Conservation (phyloP, 2,113 vertebrate genomes). For the Mungos mungo region DNA sequence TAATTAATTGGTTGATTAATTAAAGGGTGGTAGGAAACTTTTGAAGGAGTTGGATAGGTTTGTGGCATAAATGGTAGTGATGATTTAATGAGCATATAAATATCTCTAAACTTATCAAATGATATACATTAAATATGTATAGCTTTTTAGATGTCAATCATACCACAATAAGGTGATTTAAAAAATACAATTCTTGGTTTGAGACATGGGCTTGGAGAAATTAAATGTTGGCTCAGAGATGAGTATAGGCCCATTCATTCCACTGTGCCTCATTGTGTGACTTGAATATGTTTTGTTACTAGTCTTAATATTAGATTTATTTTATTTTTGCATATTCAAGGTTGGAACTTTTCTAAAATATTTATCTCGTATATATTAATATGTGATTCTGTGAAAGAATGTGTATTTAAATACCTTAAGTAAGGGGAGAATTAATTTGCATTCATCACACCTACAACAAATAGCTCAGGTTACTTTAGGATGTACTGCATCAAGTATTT, state of each 20-base stretch:
- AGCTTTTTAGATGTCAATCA: not conserved
- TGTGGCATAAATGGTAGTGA: not conserved
- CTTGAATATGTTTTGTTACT: conserved; percentile 28
- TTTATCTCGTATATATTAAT: conserved; percentile 29
- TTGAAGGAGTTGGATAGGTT: not conserved
- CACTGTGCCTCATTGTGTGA: not conserved
- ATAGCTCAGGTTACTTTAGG: not conserved
- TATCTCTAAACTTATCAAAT: not conserved
- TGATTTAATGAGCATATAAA: not conserved
- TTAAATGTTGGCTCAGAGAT: conserved; percentile 26
- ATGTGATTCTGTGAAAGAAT: conserved; percentile 28
- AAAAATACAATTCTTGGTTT: not conserved
- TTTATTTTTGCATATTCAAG: conserved; percentile 16
- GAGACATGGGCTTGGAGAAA: not conserved
- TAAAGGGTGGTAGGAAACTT: not conserved
- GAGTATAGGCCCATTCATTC: not conserved
- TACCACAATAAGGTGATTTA: not conserved
- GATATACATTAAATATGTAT: not conserved
- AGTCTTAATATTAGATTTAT: not conserved
- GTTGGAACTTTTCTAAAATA: conserved; percentile 41
- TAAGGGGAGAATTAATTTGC: conserved; percentile 3
- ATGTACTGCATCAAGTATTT: conserved; percentile 5
- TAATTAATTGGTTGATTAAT: not conserved
- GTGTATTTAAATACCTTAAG: not conserved
- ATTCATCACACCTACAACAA: conserved; percentile 30